Conservation (phyloP, 2,113 vertebrate species). For the Dascyllus trimaculatus region DNA sequence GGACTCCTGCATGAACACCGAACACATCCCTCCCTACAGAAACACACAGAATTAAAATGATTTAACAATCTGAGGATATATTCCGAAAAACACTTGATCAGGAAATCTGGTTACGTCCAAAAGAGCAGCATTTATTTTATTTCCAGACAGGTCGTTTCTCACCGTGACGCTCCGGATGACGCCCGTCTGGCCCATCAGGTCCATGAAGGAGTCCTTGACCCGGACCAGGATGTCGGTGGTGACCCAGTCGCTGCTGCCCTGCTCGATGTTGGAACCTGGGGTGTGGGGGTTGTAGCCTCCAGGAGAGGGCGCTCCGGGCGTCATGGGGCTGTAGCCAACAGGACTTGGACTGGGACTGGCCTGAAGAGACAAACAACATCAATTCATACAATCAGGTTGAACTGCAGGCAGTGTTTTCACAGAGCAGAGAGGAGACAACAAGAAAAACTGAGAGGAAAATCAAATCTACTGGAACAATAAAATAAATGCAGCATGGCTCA, state of each 20-base stretch:
- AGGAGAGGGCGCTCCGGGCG: slow-evolving; percentile 94
- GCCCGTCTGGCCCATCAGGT: slow-evolving; percentile 91
- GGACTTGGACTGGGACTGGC: slow-evolving; percentile 95
- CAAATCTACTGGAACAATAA: too few species aligned
- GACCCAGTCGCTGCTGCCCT: slow-evolving; percentile 93
- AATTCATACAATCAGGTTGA: too few species aligned
- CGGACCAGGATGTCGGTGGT: slow-evolving; percentile 95
- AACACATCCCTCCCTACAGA: slow-evolving; percentile 92
- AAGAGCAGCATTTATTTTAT: too few species aligned
- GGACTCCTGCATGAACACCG: slow-evolving; percentile 92
- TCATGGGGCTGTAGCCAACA: slow-evolving; percentile 96
- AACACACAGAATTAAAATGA: too few species aligned
- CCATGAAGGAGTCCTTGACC: slow-evolving; percentile 92
- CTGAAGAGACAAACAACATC: slow-evolving; percentile 67
- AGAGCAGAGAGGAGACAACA: too few species aligned
- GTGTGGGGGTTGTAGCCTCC: slow-evolving; percentile 96
- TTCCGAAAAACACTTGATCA: background rate
- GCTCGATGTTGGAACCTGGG: slow-evolving; percentile 94
- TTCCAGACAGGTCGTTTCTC: background rate
- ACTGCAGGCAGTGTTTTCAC: too few species aligned
- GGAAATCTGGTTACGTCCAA: too few species aligned
- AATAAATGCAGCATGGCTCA: too few species aligned
- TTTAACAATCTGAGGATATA: too few species aligned
- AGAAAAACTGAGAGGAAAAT: too few species aligned
- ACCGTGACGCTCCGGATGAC: slow-evolving; percentile 94